These are phyloP conservation scores for Cyclophora albipunctata DNA, from an alignment of 2,888 invertebrate species.

Conservation along the genomic window DNA sequence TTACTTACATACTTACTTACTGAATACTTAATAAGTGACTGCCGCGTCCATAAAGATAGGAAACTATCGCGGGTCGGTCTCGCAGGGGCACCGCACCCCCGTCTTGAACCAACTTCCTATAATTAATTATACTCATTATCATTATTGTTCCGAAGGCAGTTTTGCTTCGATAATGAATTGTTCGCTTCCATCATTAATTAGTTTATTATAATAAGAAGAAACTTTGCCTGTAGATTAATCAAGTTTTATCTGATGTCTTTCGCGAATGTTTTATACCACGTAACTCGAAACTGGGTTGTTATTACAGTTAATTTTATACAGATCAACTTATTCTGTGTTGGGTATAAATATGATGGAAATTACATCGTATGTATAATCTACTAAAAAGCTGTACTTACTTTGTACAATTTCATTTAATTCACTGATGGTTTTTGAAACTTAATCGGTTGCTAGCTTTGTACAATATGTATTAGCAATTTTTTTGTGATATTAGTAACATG, in stretches of 20 bases:
- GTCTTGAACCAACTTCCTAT: constrained; percentile 73
- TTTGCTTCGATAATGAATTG: constrained; percentile 75
- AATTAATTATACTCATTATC: constrained; percentile 76
- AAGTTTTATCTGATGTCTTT: constrained; percentile 63
- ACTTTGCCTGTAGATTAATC: constrained; percentile 69
- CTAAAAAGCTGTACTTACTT: too few relatives aligned
- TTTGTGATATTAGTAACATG: too few relatives aligned
- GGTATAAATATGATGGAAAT: too few relatives aligned
- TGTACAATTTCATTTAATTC: too few relatives aligned
- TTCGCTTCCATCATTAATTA: constrained; percentile 73
- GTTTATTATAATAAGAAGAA: constrained; percentile 74
- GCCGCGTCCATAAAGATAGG: constrained; percentile 29
- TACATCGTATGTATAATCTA: too few relatives aligned
- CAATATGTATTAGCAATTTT: too few relatives aligned
- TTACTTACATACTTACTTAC: too few relatives aligned
- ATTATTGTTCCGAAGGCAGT: constrained; percentile 76
- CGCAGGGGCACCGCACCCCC: constrained; percentile 40
- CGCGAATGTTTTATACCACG: constrained; percentile 11
- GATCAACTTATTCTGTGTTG: too few relatives aligned
- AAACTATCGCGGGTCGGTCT: constrained; percentile 16
- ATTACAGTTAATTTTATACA: too few relatives aligned
- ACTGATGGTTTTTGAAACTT: too few relatives aligned
- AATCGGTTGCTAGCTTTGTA: too few relatives aligned
- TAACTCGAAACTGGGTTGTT: background rate
- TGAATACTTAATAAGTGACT: constrained; percentile 3